Base-by-base conservation (phyloP, 2,888 invertebrate genomes). In the Drosophila aldrichi region DNA sequence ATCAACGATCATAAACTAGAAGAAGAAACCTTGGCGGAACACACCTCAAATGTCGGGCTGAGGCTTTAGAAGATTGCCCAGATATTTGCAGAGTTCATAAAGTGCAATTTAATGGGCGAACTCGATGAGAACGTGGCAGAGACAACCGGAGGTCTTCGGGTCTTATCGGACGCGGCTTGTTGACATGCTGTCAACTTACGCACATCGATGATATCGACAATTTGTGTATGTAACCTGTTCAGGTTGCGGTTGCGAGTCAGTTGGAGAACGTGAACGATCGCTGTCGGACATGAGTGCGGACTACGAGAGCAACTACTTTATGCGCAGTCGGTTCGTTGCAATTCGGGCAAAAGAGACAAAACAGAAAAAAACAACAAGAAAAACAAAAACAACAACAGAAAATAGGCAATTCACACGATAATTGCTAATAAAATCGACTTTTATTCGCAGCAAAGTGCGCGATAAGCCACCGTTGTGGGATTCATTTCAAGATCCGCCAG, bases 401-500 rank as follows among this genome's bases (percentile, higher is more conserved):
- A 5, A 6, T 2, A 22, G 22, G 5, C 9, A 12, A 12, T 12
- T 8, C 10, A 22, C 14, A 29, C 10, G 8, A 40, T n/a, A 32
- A 18, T 61, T 54, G 34, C 9, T 18, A 20, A 43, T 57, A 8
- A 55, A 20, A 51, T 40, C n/a, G 18, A 43, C 14, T 22, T 36
- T 60, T 59, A 36, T 29, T 54, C 54, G 10, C 22, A 85, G 90
- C 29, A 90, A 79, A 51, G 9, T 49, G 34, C 79, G 79, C 36
- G 91, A 91, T 36, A 91, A 88, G 55, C 89, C 88, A 9, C 94
- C 95, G 90, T 94, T 95, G 93, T 98, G 97, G 97, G 96, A 97
- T 90, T 94, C 96, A 16, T 97, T 97, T 92, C 94, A 96, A 86
- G 95, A 96, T 82, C 94, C 95, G 12, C 96, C 96, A 1, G 94